Conservation (phyloP, 2,113 vertebrate genomes). For the Cnemophilus loriae region DNA sequence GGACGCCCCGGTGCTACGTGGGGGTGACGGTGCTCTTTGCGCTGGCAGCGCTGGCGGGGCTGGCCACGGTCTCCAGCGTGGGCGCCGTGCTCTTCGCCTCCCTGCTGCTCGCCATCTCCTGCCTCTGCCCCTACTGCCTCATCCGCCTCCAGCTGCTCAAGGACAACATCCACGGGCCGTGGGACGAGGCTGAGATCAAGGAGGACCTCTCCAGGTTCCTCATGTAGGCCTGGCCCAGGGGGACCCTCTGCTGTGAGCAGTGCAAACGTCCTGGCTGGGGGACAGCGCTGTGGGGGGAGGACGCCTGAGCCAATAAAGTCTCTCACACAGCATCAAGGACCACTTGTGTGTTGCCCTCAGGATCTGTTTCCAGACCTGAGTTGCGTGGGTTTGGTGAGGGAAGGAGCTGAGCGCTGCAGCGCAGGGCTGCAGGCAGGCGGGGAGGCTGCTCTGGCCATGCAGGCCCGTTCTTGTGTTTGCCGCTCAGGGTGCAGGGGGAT, state of each 20-base stretch:
- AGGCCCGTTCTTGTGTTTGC: accelerated
- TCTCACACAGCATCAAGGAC: neutral
- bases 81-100: conserved; percentile 81
- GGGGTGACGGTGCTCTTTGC: conserved; percentile 81
- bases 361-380: neutral
- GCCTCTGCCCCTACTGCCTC: conserved; percentile 88
- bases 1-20: conserved; percentile 72
- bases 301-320: conserved; percentile 14
- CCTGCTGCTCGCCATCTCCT: conserved; percentile 77
- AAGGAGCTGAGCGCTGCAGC: neutral
- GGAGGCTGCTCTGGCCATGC: neutral
- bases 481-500: accelerated
- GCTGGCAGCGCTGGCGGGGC: conserved; percentile 70
- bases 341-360: neutral
- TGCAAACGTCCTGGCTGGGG: neutral
- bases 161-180: conserved; percentile 96
- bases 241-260: neutral
- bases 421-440: accelerated
- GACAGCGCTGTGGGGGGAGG: neutral
- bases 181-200: conserved; percentile 97
- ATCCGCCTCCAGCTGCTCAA: conserved; percentile 89
- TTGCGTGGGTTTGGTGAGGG: neutral
- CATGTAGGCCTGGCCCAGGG: conserved; percentile 7
- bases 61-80: conserved; percentile 77
- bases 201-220: conserved; percentile 89